These are phyloP conservation scores for Anolis sagrei DNA, from an alignment of 2,113 vertebrate genomes.

Conservation along the genomic window DNA sequence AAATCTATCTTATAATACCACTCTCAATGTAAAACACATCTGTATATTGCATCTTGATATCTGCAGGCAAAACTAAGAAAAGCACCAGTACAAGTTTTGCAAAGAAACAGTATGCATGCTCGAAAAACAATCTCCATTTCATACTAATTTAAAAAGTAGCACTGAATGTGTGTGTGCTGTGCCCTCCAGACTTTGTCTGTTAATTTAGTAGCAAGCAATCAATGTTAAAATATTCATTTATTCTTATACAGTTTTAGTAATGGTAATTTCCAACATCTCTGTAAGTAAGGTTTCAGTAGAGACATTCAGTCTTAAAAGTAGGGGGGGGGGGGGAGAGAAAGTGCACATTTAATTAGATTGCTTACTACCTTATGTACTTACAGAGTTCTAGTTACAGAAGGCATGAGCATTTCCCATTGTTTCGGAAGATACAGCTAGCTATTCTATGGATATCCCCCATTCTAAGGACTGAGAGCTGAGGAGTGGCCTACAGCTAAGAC, in stretches of 20 bases:
- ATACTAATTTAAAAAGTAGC: slow-evolving; percentile 7
- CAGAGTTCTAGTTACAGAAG: not conserved
- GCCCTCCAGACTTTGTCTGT: slow-evolving; percentile 13
- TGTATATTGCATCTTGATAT: slow-evolving; percentile 1
- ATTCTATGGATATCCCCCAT: not conserved
- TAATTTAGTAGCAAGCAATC: slow-evolving; percentile 22
- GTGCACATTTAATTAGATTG: not conserved
- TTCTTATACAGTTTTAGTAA: slow-evolving; percentile 26
- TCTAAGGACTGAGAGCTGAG: not conserved
- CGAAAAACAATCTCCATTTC: slow-evolving; percentile 19
- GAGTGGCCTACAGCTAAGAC: not conserved
- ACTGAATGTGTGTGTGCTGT: not conserved
- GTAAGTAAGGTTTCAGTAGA: not conserved
- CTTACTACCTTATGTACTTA: not conserved
- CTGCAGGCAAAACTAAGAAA: not conserved
- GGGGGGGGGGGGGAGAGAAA: not conserved
- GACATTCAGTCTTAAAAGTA: not conserved
- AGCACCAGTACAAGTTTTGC: not conserved
- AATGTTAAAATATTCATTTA: slow-evolving; percentile 40
- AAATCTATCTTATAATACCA: not conserved
- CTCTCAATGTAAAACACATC: not conserved
- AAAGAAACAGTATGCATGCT: not conserved
- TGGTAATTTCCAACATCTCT: slow-evolving; percentile 1
- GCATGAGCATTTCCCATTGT: not conserved
- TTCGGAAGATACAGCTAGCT: not conserved